phyloP scores from a whole-genome alignment of 2,797 vertebrate species.

The Epinephelus coioides region DNA sequence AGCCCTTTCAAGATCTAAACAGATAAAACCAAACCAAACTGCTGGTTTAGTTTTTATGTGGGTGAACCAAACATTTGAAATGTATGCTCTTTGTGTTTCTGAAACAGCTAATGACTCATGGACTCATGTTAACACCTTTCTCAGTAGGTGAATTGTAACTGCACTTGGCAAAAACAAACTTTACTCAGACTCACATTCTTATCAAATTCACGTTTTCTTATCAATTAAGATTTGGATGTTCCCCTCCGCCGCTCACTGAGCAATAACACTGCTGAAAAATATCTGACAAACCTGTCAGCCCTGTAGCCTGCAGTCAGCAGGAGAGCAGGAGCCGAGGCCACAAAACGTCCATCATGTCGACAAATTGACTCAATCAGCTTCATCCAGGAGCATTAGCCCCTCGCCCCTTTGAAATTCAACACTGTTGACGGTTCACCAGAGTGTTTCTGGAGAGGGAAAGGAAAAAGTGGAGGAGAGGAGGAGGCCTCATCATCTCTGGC shows the following conservation, averaged over 20 bases:
- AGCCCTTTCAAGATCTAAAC: not conserved
- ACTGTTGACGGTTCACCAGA: slow-evolving; percentile 68
- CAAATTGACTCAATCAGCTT: slow-evolving; percentile 76
- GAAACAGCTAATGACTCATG: not conserved
- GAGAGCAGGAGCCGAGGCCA: slow-evolving; percentile 43
- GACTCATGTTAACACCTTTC: no score
- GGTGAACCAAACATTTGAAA: not conserved
- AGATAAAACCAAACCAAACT: not conserved
- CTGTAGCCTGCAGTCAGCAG: slow-evolving; percentile 45
- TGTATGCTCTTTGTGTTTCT: not conserved
- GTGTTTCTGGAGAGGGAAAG: slow-evolving; percentile 62
- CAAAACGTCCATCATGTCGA: slow-evolving; percentile 72
- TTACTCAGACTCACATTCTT: not conserved
- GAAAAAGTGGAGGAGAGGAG: slow-evolving; percentile 35
- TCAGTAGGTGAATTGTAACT: not conserved
- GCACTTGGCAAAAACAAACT: not conserved
- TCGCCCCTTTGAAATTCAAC: slow-evolving; percentile 74
- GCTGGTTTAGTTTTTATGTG: not conserved
- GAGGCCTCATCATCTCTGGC: slow-evolving; percentile 55
- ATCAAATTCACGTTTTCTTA: not conserved
- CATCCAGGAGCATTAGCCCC: slow-evolving; percentile 52
- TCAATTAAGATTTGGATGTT: not conserved
- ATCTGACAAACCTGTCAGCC: slow-evolving; percentile 23
- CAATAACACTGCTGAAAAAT: not conserved
- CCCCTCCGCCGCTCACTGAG: not conserved